A percentile compares a stretch with the other conserved stretches of the same genome.
phyloP scores from a whole-genome alignment of 2,113 vertebrate species.

The Pleuronectes platessa region DNA sequence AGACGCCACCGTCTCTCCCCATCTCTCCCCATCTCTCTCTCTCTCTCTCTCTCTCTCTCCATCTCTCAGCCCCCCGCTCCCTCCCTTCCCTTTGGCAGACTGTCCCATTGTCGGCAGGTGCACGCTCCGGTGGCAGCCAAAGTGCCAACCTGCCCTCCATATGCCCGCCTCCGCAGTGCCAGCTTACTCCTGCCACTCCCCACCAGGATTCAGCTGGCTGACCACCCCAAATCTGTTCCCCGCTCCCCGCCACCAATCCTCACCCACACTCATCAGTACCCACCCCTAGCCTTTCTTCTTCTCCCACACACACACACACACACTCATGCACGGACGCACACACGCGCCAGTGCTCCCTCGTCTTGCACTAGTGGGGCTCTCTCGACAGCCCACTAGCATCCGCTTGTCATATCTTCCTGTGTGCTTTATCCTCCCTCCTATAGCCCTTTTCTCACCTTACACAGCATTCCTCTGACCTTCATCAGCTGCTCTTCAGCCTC shows the following conservation, averaged over 20 bases:
- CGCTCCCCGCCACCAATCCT: conserved; percentile 42
- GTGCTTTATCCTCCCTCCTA: conserved; percentile 29
- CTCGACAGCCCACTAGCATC: conserved; percentile 30
- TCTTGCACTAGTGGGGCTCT: conserved; percentile 25
- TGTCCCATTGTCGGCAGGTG: conserved; percentile 84
- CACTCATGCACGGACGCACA: conserved; percentile 20
- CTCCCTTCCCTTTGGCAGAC: conserved; percentile 73
- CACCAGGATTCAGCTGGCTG: conserved; percentile 74
- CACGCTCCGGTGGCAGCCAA: conserved; percentile 81
- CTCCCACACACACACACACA: conserved; percentile 10
- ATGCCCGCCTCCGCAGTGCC: conserved; percentile 85
- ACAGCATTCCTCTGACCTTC: conserved; percentile 54
- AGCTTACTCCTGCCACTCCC: conserved; percentile 85
- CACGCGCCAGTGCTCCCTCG: conserved; percentile 19
- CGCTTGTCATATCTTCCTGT: conserved; percentile 42
- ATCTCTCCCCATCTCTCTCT: conserved; percentile 5
- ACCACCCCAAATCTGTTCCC: conserved; percentile 73
- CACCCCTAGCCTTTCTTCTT: conserved; percentile 27
- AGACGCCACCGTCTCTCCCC: background rate
- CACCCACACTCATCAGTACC: conserved; percentile 49
- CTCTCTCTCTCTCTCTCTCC: background rate
- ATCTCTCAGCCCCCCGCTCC: conserved; percentile 15
- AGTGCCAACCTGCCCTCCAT: conserved; percentile 87
- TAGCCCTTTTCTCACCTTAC: conserved; percentile 53
- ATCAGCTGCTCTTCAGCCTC: conserved; percentile 24